Evolutionary conservation across 2,113 vertebrate species (phyloP), one percentile per base, ranked within the genome.

Genomic region (Neodontobutis hainanensis): DNA sequence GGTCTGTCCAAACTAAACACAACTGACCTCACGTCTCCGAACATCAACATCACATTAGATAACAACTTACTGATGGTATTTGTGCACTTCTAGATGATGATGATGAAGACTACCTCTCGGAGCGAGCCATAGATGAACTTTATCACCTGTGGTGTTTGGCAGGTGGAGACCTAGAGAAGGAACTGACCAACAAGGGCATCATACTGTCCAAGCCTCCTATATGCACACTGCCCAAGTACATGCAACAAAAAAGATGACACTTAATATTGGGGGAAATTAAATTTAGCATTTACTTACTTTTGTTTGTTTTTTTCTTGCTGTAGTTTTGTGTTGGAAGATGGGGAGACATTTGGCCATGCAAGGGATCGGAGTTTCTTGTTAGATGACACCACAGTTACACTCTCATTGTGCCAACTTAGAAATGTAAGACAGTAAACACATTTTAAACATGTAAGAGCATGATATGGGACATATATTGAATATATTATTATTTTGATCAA

Each of bases 61-160:
- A 4, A 68, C 32, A 6, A 0, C 46, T 66, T 35, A 36, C 5
- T 81, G 27, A 7, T 15, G 15, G n/a, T 47, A 11, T 68, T 2
- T 71, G 11, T 43, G 0, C 63, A 16, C 8, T n/a, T 6, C 51
- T 67, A 95, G 95, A 94, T 59, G 90, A 91, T 72, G n/a, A 93
- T 55, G 92, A 91, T 72, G 92, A 80, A 35, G 94, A 97, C 87
- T 96, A 94, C 83, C 85, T 99, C 78, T 90, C 93, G 1, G 96
- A 98, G 90, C 92, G 97, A 75, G 94, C 94, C 76, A 93, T 99
- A 77, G 93, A 98, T 77, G 97, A 99, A 82, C 94, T 99, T 32
- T 97, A 98, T 92, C 92, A 99, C 86, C 93, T 99, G 74, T 99
- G 97, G 97, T 98, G 97, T 89, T 91, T 99, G 84, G 97, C 97